Percentiles rank a stretch among this genome's conserved stretches.
These are phyloP conservation scores for Pinna nobilis DNA, from an alignment of 1,140 invertebrate genomes.

Conservation along the genomic window DNA sequence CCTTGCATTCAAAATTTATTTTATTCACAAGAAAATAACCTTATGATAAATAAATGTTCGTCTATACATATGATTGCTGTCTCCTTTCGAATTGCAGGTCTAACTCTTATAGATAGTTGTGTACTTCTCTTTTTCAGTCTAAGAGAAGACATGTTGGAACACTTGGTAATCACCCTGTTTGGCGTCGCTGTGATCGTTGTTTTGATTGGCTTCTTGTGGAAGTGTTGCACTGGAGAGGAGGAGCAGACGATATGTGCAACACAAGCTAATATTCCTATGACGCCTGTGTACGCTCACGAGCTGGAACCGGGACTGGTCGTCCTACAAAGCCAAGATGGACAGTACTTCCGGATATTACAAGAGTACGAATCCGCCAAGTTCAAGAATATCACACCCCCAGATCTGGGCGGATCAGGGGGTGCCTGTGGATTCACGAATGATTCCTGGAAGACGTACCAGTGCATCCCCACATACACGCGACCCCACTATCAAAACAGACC, in stretches of 20 bases:
- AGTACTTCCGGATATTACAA: conserved; percentile 42
- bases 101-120: too few relatives aligned
- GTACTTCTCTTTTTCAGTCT: background rate
- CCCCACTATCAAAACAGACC: background rate
- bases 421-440: too few relatives aligned
- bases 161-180: background rate
- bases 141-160: background rate
- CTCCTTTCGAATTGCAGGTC: too few relatives aligned
- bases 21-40: too few relatives aligned
- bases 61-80: too few relatives aligned
- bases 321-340: conserved; percentile 28
- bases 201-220: background rate
- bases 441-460: too few relatives aligned
- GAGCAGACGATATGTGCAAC: background rate
- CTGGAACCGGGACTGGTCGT: conserved; percentile 40
- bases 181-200: background rate
- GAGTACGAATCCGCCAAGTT: conserved; percentile 28
- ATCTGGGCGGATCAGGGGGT: too few relatives aligned
- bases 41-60: too few relatives aligned
- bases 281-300: conserved; percentile 34
- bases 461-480: background rate
- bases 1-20: too few relatives aligned
- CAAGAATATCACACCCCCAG: too few relatives aligned
- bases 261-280: background rate
- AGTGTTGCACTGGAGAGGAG: background rate